phyloP scores from a whole-genome alignment of 1,140 invertebrate genomes.

The Pogonognathellus flavescens region DNA sequence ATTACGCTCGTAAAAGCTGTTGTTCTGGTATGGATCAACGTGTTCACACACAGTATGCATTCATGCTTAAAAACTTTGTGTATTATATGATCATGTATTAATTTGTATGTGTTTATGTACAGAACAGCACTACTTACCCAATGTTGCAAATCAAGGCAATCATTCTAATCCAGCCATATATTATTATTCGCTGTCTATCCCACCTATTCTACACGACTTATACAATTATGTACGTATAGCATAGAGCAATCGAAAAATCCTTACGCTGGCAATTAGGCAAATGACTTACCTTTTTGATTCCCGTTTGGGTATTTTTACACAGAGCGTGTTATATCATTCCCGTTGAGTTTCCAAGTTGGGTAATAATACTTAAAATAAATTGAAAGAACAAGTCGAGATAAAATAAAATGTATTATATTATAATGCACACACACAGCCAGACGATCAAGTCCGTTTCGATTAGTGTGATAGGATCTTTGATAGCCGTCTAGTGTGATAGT shows the following conservation, averaged over 20 bases:
- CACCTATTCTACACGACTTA: not conserved
- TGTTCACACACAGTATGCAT: no score
- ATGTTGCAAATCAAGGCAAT: slow-evolving; percentile 8
- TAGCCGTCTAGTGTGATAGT: slow-evolving; percentile 9
- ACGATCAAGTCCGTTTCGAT: slow-evolving; percentile 44
- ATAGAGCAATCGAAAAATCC: not conserved
- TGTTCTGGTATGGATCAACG: no score
- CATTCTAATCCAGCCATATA: not conserved
- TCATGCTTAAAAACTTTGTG: no score
- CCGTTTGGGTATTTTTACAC: slow-evolving; percentile 21
- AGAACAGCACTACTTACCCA: not conserved
- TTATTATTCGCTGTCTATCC: no score
- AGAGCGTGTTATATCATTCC: not conserved
- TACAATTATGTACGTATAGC: not conserved
- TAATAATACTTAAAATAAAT: slow-evolving; percentile 26
- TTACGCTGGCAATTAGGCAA: slow-evolving; percentile 26
- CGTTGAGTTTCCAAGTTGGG: slow-evolving; percentile 26
- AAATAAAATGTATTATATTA: not conserved
- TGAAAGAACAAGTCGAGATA: slow-evolving; percentile 29
- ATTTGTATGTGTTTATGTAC: no score
- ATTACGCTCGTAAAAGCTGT: no score
- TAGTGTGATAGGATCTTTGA: slow-evolving; percentile 40
- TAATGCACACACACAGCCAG: slow-evolving; percentile 40
- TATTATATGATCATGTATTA: no score
- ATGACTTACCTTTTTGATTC: slow-evolving; percentile 37